Evolutionary conservation across 2,888 invertebrate species (phyloP).

Genomic region (Melikaiella ostensackeni): DNA sequence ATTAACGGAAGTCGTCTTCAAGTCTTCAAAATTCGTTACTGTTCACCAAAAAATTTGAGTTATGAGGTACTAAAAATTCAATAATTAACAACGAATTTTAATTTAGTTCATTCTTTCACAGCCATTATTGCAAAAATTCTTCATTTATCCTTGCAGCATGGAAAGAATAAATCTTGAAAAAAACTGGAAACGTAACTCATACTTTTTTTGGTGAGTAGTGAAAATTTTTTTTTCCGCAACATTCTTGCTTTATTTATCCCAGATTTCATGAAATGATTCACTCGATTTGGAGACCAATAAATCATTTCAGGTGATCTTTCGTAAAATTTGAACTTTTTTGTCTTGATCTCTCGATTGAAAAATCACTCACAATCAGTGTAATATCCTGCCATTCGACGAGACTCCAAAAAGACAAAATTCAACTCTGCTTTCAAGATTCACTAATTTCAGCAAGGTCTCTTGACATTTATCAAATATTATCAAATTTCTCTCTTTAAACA

Average conservation of each 20-base stretch:
- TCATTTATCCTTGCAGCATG: background rate
- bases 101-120: constrained; percentile 16
- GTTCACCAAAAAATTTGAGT: no score
- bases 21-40: background rate
- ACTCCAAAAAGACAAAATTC: background rate
- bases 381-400: constrained; percentile 20
- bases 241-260: background rate
- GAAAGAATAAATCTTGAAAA: constrained; percentile 1
- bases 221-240: background rate
- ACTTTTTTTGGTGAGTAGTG: background rate
- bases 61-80: no score
- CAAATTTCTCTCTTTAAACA: background rate
- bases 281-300: background rate
- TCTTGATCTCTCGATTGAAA: constrained; percentile 8
- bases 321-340: background rate
- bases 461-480: background rate
- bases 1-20: constrained; percentile 11
- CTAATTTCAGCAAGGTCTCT: background rate
- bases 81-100: no score
- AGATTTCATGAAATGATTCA: constrained; percentile 9
- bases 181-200: background rate
- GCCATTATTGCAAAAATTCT: constrained; percentile 14
- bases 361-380: constrained; percentile 5
- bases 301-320: constrained; percentile 17
- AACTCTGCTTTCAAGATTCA: background rate